Evolutionary conservation across 1,140 invertebrate genomes (phyloP).

Genomic region (Calliopsis andreniformis): DNA sequence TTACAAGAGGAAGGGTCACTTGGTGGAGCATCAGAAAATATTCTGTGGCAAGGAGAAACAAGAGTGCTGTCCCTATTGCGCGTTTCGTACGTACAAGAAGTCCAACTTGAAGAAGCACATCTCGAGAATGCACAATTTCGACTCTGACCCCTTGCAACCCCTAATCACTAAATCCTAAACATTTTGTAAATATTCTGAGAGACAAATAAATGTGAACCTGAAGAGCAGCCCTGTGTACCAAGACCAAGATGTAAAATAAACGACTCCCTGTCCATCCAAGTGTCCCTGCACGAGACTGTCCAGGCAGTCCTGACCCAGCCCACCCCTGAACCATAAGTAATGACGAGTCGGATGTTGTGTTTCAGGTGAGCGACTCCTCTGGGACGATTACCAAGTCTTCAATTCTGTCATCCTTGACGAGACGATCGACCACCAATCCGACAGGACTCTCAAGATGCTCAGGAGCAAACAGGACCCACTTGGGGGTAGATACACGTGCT

Average conservation of each 20-base stretch:
- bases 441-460: background rate
- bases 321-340: background rate
- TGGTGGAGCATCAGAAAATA: constrained; percentile 14
- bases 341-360: constrained; percentile 65
- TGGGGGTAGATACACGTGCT: constrained; percentile 64
- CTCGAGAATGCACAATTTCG: background rate
- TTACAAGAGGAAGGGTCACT: constrained; percentile 3
- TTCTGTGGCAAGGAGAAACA: constrained; percentile 15
- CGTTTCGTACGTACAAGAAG: constrained; percentile 12
- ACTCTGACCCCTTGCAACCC: too few species aligned
- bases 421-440: constrained; percentile 7
- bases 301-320: too few species aligned
- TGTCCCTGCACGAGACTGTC: constrained; percentile 1
- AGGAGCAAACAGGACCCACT: constrained; percentile 26
- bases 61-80: background rate
- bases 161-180: too few species aligned
- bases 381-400: constrained; percentile 65
- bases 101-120: constrained; percentile 17
- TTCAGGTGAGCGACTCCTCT: constrained; percentile 66
- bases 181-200: too few species aligned
- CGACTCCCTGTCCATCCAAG: background rate
- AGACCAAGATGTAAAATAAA: background rate
- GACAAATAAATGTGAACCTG: constrained; percentile 6
- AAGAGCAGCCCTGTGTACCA: background rate
- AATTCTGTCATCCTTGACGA: constrained; percentile 36